A percentile compares a stretch with the other conserved stretches of the same genome.
phyloP scores from a whole-genome alignment of 1,140 invertebrate species.

The Drosophila trapezifrons region DNA sequence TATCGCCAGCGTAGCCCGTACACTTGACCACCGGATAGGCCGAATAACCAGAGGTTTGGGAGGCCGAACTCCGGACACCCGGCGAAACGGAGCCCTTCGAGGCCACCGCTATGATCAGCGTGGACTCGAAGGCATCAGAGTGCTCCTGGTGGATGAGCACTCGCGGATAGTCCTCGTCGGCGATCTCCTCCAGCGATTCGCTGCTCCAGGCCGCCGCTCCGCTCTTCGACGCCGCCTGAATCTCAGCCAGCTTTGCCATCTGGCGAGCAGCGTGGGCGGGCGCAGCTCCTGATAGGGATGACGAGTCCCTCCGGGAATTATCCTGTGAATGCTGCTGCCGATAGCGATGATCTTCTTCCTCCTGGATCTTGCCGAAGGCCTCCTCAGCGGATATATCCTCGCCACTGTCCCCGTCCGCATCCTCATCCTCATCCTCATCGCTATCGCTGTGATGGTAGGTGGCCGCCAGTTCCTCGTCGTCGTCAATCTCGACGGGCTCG shows the following conservation, averaged over 20 bases:
- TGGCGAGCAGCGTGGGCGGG: conserved; percentile 39
- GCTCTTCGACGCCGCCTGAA: conserved; percentile 47
- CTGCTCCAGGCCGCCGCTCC: conserved; percentile 65
- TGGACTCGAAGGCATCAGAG: conserved; percentile 74
- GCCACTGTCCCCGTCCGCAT: conserved; percentile 42
- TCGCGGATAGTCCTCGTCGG: conserved; percentile 67
- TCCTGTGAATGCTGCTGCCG: background rate
- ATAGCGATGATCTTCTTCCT: conserved; percentile 1
- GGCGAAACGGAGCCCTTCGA: conserved; percentile 27
- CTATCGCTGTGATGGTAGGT: conserved; percentile 73
- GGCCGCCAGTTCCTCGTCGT: conserved; percentile 63
- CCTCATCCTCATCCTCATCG: conserved; percentile 26
- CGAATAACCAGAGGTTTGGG: conserved; percentile 1
- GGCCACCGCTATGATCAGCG: conserved; percentile 78
- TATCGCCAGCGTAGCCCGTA: too few relatives aligned
- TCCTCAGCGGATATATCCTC: conserved; percentile 53
- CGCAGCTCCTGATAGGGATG: conserved; percentile 27
- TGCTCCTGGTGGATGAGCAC: conserved; percentile 82
- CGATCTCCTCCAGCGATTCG: conserved; percentile 64
- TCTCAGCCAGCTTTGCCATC: conserved; percentile 51
- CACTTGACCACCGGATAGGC: background rate
- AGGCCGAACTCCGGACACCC: background rate
- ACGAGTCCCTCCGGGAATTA: background rate
- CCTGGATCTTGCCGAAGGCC: conserved; percentile 41
- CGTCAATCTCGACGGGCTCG: conserved; percentile 67